phyloP scores from a whole-genome alignment of 2,113 vertebrate genomes.

The Catharus bicknelli region DNA sequence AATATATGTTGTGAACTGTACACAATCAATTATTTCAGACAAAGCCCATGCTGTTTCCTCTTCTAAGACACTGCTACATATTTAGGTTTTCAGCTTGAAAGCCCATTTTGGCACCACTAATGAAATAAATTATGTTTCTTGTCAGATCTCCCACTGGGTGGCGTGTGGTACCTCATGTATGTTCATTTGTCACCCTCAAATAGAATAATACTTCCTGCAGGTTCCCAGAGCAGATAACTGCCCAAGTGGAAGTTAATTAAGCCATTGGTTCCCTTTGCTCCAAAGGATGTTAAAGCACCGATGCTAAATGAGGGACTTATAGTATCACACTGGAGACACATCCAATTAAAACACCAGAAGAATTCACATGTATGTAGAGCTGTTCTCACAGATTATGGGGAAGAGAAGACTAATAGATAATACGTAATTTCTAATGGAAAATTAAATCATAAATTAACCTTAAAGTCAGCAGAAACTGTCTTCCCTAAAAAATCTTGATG shows the following conservation, averaged over 20 bases:
- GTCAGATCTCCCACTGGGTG: constrained; percentile 67
- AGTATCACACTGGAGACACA: not conserved
- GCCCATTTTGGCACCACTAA: constrained; percentile 61
- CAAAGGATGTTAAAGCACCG: constrained; percentile 16
- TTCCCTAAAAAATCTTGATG: not conserved
- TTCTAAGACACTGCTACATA: constrained; percentile 16
- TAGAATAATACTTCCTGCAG: constrained; percentile 61
- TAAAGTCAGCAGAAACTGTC: not conserved
- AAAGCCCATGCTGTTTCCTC: constrained; percentile 37
- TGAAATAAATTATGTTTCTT: constrained; percentile 72
- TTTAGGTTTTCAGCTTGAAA: constrained; percentile 54
- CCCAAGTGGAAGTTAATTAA: constrained; percentile 70
- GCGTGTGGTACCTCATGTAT: constrained; percentile 57
- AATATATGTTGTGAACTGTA: constrained; percentile 57
- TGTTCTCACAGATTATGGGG: not conserved
- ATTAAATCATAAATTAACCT: not conserved
- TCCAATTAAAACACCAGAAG: constrained; percentile 27
- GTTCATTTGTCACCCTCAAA: constrained; percentile 65
- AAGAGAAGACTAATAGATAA: not conserved
- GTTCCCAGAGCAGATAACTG: constrained; percentile 52
- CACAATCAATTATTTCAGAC: constrained; percentile 62
- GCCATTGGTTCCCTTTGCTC: constrained; percentile 60
- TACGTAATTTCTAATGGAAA: not conserved
- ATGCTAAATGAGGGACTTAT: not conserved
- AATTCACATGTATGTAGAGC: not conserved